Conservation (phyloP, 2,888 invertebrate genomes). For the Platynereis dumerilii region DNA sequence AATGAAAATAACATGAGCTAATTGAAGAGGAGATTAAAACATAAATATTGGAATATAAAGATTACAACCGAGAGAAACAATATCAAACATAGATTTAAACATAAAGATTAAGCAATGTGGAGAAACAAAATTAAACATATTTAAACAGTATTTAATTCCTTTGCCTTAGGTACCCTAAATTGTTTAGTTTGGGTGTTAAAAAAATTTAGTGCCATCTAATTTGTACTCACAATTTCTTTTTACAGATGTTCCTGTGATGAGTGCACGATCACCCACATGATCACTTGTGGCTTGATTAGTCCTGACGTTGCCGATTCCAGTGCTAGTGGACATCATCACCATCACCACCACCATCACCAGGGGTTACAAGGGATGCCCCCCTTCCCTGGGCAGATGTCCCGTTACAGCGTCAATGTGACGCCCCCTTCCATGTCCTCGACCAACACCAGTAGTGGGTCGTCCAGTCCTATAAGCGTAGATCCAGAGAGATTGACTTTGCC, state of each 20-base stretch:
- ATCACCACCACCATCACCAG: slow-evolving; percentile 54
- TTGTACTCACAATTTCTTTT: too few species aligned
- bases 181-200: too few species aligned
- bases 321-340: slow-evolving; percentile 21
- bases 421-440: slow-evolving; percentile 62
- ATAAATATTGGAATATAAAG: too few species aligned
- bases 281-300: slow-evolving; percentile 62
- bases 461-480: slow-evolving; percentile 56
- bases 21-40: too few species aligned
- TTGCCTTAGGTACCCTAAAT: too few species aligned
- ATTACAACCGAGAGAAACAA: too few species aligned
- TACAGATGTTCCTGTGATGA: slow-evolving; percentile 64
- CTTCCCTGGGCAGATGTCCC: slow-evolving; percentile 47
- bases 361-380: slow-evolving; percentile 4
- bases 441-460: slow-evolving; percentile 57
- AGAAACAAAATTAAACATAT: too few species aligned
- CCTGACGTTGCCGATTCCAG: slow-evolving; percentile 52
- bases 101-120: too few species aligned
- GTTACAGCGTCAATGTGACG: slow-evolving; percentile 56
- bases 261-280: slow-evolving; percentile 62
- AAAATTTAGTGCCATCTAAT: too few species aligned
- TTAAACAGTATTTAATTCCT: too few species aligned
- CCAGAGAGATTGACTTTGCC: slow-evolving; percentile 42
- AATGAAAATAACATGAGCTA: too few species aligned
- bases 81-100: too few species aligned